phyloP scores from a whole-genome alignment of 2,888 invertebrate genomes.

The Dioctria linearis region DNA sequence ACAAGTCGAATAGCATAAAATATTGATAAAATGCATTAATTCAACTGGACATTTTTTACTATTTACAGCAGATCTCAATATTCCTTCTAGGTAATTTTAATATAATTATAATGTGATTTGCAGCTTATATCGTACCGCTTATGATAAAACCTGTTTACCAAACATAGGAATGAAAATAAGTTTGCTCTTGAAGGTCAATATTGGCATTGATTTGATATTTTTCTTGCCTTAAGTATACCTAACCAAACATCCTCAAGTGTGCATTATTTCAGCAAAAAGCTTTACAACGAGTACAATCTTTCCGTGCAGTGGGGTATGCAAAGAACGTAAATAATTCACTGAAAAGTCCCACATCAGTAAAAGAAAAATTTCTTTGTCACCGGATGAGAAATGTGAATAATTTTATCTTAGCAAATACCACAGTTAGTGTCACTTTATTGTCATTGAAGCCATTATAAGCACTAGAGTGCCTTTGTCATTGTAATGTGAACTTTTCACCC shows the following conservation, averaged over 20 bases:
- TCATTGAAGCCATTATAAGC: constrained; percentile 17
- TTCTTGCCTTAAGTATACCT: neutral
- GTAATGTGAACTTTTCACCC: constrained; percentile 1
- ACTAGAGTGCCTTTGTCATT: constrained; percentile 1
- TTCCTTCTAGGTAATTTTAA: no score
- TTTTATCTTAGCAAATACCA: constrained; percentile 52
- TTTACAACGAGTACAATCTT: neutral
- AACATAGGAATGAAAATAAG: neutral
- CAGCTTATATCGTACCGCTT: neutral
- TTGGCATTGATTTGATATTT: neutral
- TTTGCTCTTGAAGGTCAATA: neutral
- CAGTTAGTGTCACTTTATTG: constrained; percentile 54
- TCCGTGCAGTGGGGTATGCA: neutral
- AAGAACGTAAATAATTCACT: neutral
- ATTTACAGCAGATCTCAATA: no score
- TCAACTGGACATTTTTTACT: no score
- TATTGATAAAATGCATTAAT: no score
- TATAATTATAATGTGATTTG: neutral
- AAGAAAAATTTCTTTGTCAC: neutral
- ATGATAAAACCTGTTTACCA: neutral
- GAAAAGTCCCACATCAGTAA: neutral
- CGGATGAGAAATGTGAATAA: constrained; percentile 51
- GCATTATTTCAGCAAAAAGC: neutral
- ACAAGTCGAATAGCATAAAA: no score
- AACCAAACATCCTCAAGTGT: neutral